Base-by-base conservation (phyloP, 2,113 vertebrate species). In the Oncorhynchus kisutch region DNA sequence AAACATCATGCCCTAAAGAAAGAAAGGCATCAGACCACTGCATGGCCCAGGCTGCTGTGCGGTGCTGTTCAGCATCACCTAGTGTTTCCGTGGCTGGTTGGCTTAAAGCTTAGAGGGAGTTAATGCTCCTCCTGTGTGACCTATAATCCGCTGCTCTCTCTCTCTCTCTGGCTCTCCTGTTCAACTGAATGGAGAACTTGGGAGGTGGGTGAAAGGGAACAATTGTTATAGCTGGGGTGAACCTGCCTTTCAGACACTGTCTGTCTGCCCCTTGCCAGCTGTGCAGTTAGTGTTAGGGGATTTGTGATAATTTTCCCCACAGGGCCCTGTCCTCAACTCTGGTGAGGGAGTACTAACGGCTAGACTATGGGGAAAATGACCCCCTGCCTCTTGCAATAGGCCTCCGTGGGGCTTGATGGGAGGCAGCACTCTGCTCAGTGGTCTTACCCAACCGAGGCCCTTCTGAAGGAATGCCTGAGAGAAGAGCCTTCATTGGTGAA, bases 241-340 rank as follows among this genome's bases (percentile, higher is more conserved):
- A 79, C 71, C 73, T 74, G 80, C 78, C 78, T 86, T 81, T 84
- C 82, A 87, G 81, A 70, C 69, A 73, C 80, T 78, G 78, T 81
- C 71, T 81, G 80, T 60, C 49, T 45, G 39, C 39, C 72, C 82
- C 74, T 73, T 72, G 71, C 85, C 85, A 82, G 85, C 82, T 87
- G 85, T 81, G 82, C 73, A 69, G 78, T 78, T 77, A 81, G 78
- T 79, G 78, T 82, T 84, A 65, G 39, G 70, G 74, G 79, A 84
- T 82, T 85, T 85, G 76, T 75, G 77, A 78, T 78, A 76, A 83
- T 84, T 85, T 74, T 81, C 74, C 82, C 77, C 71, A 82, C 85
- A 79, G 78, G 78, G 67, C 67, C 31, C 67, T 67, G 71, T 79
- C 78, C 78, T 79, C 76, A 31, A 34, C 67, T 77, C 78, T 77